phyloP scores from a whole-genome alignment of 2,888 invertebrate genomes.

The Eilema sororculum region DNA sequence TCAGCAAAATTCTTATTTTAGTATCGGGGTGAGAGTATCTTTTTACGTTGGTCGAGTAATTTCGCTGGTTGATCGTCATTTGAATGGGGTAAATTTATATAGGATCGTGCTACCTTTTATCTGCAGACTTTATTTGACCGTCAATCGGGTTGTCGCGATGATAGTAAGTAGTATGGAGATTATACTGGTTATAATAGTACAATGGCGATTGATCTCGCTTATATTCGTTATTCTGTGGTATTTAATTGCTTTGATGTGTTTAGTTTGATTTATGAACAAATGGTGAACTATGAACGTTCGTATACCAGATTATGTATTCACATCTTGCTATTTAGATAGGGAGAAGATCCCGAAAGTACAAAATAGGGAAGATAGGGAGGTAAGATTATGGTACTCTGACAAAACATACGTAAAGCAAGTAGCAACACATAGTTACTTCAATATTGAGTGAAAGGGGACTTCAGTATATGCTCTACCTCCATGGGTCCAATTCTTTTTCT shows the following conservation, averaged over 20 bases:
- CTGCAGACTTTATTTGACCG: slow-evolving; percentile 72
- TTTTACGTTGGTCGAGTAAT: slow-evolving; percentile 67
- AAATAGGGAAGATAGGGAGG: too few relatives aligned
- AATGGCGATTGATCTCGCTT: slow-evolving; percentile 64
- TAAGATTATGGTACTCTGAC: too few relatives aligned
- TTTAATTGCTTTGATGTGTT: slow-evolving; percentile 27
- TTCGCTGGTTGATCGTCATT: slow-evolving; percentile 79
- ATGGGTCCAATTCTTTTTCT: too few relatives aligned
- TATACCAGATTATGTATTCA: too few relatives aligned
- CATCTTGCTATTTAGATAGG: too few relatives aligned
- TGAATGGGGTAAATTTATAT: slow-evolving; percentile 79
- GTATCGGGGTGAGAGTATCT: slow-evolving; percentile 53
- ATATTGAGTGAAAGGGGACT: too few relatives aligned
- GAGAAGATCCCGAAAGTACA: too few relatives aligned
- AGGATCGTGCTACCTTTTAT: slow-evolving; percentile 68
- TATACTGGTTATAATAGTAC: slow-evolving; percentile 61
- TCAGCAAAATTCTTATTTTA: slow-evolving; percentile 28
- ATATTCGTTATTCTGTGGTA: slow-evolving; percentile 44
- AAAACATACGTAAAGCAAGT: too few relatives aligned
- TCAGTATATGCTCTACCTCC: too few relatives aligned
- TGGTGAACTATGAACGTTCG: not conserved
- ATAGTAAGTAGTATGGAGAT: slow-evolving; percentile 70
- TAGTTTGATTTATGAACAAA: not conserved
- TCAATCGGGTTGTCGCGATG: slow-evolving; percentile 65
- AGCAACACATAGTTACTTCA: too few relatives aligned